Percentiles rank a stretch among this genome's conserved stretches.
These are phyloP conservation scores for Cydia pomonella DNA, from an alignment of 1,140 invertebrate genomes.

Conservation along the genomic window DNA sequence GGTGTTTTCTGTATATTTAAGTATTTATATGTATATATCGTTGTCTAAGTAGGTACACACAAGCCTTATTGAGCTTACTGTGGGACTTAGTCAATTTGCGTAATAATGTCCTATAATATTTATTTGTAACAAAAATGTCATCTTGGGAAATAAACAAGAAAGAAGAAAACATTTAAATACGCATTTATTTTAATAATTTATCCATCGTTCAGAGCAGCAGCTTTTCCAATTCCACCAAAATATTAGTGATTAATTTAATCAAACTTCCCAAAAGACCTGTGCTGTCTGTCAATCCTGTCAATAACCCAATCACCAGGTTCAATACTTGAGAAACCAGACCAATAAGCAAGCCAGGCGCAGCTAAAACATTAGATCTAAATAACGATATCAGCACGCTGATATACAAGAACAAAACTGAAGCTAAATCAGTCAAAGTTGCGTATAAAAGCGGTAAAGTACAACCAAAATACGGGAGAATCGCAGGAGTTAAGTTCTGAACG, in stretches of 20 bases:
- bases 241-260: constrained; percentile 65
- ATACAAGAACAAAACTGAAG: constrained; percentile 68
- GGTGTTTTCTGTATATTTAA: no score
- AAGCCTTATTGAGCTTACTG: no score
- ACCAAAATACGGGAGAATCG: constrained; percentile 67
- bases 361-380: constrained; percentile 67
- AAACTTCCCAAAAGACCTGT: constrained; percentile 59
- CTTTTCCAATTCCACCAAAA: constrained; percentile 67
- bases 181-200: constrained; percentile 43
- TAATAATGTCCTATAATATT: no score
- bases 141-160: not conserved
- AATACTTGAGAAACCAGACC: constrained; percentile 61
- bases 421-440: constrained; percentile 69
- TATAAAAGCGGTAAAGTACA: constrained; percentile 69
- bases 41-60: no score
- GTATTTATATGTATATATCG: no score
- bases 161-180: constrained; percentile 40
- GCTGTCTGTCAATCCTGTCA: constrained; percentile 63
- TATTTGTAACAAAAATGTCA: no score
- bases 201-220: constrained; percentile 52
- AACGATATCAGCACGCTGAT: constrained; percentile 70
- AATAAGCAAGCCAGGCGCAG: constrained; percentile 61
- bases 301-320: constrained; percentile 60
- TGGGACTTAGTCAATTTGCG: no score
- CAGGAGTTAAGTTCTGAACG: constrained; percentile 69